These are phyloP conservation scores for Ahaetulla prasina DNA, from an alignment of 2,113 vertebrate species.

Conservation along the genomic window DNA sequence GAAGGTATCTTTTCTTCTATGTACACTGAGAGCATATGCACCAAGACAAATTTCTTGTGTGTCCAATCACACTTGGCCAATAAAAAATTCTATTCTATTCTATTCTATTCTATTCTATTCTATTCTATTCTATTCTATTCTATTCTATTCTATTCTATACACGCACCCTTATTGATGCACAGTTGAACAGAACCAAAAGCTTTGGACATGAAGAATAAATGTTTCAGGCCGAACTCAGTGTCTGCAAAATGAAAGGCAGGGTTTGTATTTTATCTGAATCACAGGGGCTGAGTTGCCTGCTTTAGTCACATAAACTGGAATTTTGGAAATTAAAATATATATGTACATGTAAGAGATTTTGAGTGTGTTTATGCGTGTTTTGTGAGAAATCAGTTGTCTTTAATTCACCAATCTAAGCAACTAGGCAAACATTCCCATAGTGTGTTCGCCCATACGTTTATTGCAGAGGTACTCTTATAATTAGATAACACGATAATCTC, in stretches of 20 bases:
- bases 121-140: too few species aligned
- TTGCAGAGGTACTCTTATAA: conserved; percentile 45
- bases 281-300: background rate
- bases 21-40: too few species aligned
- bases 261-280: background rate
- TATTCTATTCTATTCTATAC: too few species aligned
- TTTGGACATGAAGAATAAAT: background rate
- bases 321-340: background rate
- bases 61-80: too few species aligned
- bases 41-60: too few species aligned
- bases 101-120: too few species aligned
- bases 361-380: background rate
- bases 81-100: too few species aligned
- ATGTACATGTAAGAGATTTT: background rate
- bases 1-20: too few species aligned
- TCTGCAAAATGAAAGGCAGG: background rate
- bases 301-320: background rate
- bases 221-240: background rate
- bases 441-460: conserved; percentile 30
- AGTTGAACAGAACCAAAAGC: background rate
- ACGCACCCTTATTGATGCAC: background rate
- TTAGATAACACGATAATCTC: conserved; percentile 47
- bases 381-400: too few species aligned
- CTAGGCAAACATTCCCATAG: background rate
- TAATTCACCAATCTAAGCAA: background rate